Evolutionary conservation across 2,888 invertebrate species (phyloP).

Genomic region (Parasteatoda lunata): DNA sequence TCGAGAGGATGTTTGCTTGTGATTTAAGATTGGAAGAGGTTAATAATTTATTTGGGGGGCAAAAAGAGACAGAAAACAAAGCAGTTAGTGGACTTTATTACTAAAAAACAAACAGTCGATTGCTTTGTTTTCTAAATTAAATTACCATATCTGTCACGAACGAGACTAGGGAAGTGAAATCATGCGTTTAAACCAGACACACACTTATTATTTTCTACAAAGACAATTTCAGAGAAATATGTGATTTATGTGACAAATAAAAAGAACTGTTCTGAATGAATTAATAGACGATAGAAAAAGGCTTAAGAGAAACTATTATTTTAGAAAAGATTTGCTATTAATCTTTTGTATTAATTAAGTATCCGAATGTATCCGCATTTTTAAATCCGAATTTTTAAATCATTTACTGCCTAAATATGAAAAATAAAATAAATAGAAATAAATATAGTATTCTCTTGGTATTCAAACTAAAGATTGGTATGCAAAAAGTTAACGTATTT

Average conservation of each 20-base stretch:
- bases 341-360: no score
- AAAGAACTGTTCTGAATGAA: not conserved
- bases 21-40: not conserved
- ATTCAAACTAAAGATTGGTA: no score
- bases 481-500: no score
- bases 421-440: no score
- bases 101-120: not conserved
- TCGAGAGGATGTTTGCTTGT: not conserved
- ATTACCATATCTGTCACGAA: not conserved
- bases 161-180: slow-evolving; percentile 2
- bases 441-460: no score
- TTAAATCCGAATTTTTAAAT: no score
- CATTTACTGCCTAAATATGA: no score
- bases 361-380: no score
- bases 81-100: not conserved
- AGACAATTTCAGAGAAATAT: not conserved
- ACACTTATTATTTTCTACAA: not conserved
- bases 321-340: no score
- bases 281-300: no score
- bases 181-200: not conserved
- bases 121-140: slow-evolving; percentile 2
- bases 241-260: not conserved
- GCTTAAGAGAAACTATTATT: no score
- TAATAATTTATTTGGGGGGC: not conserved
- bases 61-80: not conserved